Percentiles rank a stretch among this genome's conserved stretches.
Conservation (phyloP, 2,888 invertebrate genomes). For the Pelosia muscerda region DNA sequence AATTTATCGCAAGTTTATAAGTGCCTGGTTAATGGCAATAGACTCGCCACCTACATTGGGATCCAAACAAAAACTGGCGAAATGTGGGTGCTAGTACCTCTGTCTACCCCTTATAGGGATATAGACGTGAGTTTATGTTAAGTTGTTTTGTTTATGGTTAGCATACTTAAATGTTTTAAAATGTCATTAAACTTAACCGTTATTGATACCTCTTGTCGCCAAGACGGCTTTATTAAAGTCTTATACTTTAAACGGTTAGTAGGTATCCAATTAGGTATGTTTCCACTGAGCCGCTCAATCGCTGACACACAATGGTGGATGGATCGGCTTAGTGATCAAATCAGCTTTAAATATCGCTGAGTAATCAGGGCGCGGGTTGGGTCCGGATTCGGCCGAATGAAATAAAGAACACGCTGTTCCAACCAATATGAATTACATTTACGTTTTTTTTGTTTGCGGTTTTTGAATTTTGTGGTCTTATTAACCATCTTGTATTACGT, state of each 20-base stretch:
- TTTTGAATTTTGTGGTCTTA: too few species aligned
- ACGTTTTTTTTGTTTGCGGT: background rate
- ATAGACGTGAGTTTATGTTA: too few species aligned
- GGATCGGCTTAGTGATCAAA: slow-evolving; percentile 61
- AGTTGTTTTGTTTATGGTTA: too few species aligned
- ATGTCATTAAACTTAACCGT: too few species aligned
- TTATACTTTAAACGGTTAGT: background rate
- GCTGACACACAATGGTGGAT: slow-evolving; percentile 48
- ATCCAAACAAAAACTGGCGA: too few species aligned
- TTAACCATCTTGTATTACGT: too few species aligned
- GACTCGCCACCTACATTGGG: too few species aligned
- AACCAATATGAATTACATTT: slow-evolving; percentile 42
- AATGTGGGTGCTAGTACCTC: too few species aligned
- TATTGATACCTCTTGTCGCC: background rate
- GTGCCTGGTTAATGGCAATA: too few species aligned
- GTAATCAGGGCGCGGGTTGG: slow-evolving; percentile 59
- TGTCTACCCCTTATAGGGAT: too few species aligned
- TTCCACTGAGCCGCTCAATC: slow-evolving; percentile 18
- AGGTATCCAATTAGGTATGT: slow-evolving; percentile 6
- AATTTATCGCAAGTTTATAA: too few species aligned
- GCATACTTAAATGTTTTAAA: too few species aligned
- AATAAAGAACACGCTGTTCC: slow-evolving; percentile 38
- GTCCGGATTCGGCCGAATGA: slow-evolving; percentile 47
- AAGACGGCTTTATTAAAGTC: background rate
- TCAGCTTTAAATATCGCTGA: slow-evolving; percentile 70